Base-by-base conservation (phyloP, 2,888 invertebrate genomes). In the Tetranychus piercei region DNA sequence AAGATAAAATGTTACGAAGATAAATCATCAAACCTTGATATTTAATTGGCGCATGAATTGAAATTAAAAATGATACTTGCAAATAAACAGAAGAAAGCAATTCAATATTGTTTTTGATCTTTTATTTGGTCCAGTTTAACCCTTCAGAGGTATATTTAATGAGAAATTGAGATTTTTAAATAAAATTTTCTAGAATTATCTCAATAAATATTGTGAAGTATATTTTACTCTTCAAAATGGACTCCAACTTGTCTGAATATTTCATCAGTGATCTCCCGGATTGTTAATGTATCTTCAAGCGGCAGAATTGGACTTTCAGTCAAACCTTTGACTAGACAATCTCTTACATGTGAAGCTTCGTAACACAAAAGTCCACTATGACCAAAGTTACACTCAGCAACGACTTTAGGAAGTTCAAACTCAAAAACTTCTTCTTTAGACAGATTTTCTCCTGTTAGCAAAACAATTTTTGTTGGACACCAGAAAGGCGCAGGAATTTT, bases 301-400 rank as follows among this genome's bases (percentile, higher is more conserved):
- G 85, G 84, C 80, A 91, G 86, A 78, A 85, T 85, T 0, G 87
- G 85, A 81, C 90, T 89, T 82, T 91, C 90, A 75, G 86, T 81
- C 78, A 87, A 82, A 77, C 88, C 88, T 82, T 86, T 82, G 76
- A 84, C 83, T 65, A 92, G 86, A 80, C 90, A 90, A 77, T 87
- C 84, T 79, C 89, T 86, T 74, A 88, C 90, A 82, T 90, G 90
- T 78, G 87, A 86, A 65, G 91, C 91, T 83, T 92, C 88, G 81
- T 89, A 92, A 77, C 87, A 84, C 72, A 92, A 84, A 1, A 90
- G 90, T 34, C 87, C 87, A 77, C 90, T 89, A 80, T 90, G 90
- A 75, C 82, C 81, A 80, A 88, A 90, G 81, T 89, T 88, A 76
- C 80, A 80, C 77, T 87, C 87, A 75, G 85, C 83, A 77, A 86